Base-by-base conservation (phyloP, 2,797 vertebrate species). In the Muraenolepis orangiensis region DNA sequence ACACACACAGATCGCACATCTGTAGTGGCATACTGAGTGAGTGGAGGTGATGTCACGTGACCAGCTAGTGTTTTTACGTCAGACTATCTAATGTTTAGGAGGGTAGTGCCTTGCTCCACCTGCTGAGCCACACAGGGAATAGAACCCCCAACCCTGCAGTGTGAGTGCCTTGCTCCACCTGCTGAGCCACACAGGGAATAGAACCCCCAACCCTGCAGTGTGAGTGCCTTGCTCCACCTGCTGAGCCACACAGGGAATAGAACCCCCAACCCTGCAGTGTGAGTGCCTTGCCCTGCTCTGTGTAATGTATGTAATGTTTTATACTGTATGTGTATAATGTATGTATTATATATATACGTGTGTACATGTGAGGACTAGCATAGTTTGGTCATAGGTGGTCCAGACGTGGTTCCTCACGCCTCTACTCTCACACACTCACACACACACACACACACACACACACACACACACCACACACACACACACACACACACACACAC, bases 311-410 rank as follows among this genome's bases (percentile, higher is more conserved):
- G 68, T 36, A n/a, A n/a, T n/a, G n/a, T n/a, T n/a, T n/a, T n/a
- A 31, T 36, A 4, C 38, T 31, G 68, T 69, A n/a, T n/a, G 68
- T 34, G 23, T 69, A 46, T 69, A 40, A 70, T 42, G 51, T 73
- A 57, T 72, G 73, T 36, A 6, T 61, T 8, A 20, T 64, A 11
- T 64, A 20, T 64, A 6, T 64, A 1, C 23, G 4, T 64, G 23
- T 64, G 57, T 64, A 5, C 23, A 28, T 18, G 20, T 64, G 57
- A 26, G 57, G 26, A 64, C 20, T 20, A 64, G 57, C 6, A 12
- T 28, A 64, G 57, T 12, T 23, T 28, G 6, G 6, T n/a, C n/a
- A n/a, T n/a, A n/a, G n/a, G n/a, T 64, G n/a, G 57, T 64, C 57
- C 20, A 64, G 12, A 20, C 26, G 11, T 46, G 42, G 42, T 46